A percentile compares a stretch with the other conserved stretches of the same genome.
Conservation (phyloP, 2,113 vertebrate genomes). For the Morphnarchus princeps region DNA sequence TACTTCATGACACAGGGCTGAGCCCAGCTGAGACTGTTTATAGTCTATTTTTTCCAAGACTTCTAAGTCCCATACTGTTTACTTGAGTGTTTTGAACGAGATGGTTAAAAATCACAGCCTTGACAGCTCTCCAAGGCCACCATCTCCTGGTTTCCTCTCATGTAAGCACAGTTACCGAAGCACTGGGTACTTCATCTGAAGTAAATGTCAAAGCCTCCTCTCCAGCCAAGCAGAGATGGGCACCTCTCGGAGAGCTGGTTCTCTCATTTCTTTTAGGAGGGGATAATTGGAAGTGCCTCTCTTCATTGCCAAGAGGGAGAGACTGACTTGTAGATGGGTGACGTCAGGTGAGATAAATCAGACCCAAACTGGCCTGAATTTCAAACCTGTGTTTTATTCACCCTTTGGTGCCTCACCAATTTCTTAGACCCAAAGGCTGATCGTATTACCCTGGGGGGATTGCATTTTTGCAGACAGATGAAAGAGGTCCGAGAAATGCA, state of each 20-base stretch:
- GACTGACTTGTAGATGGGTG: not conserved
- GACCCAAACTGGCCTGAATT: not conserved
- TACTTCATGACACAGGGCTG: not conserved
- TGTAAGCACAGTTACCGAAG: not conserved
- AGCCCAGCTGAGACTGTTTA: not conserved
- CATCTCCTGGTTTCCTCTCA: not conserved
- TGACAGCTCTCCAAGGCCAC: not conserved
- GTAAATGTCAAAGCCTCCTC: not conserved
- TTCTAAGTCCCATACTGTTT: not conserved
- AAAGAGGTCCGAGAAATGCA: not conserved
- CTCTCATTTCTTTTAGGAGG: not conserved
- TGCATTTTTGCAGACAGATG: not conserved
- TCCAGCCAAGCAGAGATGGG: not conserved
- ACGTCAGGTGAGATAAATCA: not conserved
- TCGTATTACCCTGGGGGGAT: not conserved
- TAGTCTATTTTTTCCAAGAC: not conserved
- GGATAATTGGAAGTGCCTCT: not conserved
- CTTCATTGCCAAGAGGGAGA: not conserved
- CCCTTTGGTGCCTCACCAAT: rapidly evolving
- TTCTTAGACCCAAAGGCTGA: not conserved
- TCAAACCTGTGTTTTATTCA: not conserved
- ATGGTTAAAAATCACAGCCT: not conserved
- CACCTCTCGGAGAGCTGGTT: not conserved
- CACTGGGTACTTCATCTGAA: not conserved
- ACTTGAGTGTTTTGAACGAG: not conserved